These are phyloP conservation scores for Latheticus oryzae DNA, from an alignment of 2,888 invertebrate genomes.

Conservation along the genomic window DNA sequence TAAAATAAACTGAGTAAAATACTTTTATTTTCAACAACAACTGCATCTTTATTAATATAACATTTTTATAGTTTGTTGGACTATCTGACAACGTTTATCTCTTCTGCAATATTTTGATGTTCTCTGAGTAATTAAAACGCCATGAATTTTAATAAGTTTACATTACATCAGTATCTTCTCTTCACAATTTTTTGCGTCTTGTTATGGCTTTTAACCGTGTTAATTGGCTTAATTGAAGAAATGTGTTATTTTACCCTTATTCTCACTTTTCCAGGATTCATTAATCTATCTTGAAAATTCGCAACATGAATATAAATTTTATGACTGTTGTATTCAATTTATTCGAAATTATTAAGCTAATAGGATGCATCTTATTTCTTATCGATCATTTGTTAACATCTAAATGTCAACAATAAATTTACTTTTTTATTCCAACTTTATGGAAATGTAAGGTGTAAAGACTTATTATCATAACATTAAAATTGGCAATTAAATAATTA, in stretches of 20 bases:
- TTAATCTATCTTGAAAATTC: no score
- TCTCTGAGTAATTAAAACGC: conserved; percentile 24
- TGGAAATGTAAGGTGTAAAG: no score
- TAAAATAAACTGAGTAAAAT: neutral
- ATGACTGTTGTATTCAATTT: no score
- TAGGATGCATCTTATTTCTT: no score
- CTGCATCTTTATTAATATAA: conserved; percentile 23
- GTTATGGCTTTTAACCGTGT: conserved; percentile 17
- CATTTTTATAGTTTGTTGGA: conserved; percentile 14
- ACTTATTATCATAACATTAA: no score
- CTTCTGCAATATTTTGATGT: conserved; percentile 24
- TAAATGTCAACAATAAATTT: no score
- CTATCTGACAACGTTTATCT: conserved; percentile 13
- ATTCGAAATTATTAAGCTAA: no score
- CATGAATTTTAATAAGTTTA: conserved; percentile 29
- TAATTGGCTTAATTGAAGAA: conserved; percentile 22
- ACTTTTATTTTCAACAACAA: conserved; percentile 1
- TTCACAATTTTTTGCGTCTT: conserved; percentile 15
- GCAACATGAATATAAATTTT: no score
- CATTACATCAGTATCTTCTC: conserved; percentile 13
- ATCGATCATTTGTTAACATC: no score
- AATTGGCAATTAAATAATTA: no score
- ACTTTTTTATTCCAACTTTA: no score
- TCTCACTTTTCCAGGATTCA: neutral
- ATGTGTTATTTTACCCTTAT: conserved; percentile 15